phyloP scores from a whole-genome alignment of 2,113 vertebrate species.

The Pituophis catenifer region DNA sequence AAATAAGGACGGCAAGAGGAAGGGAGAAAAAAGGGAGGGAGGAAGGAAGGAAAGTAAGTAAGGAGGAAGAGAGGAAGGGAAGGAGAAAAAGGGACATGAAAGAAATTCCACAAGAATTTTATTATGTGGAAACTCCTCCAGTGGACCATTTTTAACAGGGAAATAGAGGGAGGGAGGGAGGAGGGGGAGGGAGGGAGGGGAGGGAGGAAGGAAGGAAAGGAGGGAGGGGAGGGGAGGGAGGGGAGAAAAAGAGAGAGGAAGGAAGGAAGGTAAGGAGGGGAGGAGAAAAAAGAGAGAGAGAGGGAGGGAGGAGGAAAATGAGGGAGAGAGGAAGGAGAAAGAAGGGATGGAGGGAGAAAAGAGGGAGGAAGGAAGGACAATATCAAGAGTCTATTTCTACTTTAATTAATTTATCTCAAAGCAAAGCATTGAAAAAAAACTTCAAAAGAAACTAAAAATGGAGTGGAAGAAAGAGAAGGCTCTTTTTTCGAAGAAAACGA shows the following conservation, averaged over 20 bases:
- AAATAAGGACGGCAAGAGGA: too few relatives aligned
- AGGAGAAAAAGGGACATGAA: neutral
- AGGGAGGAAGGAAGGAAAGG: rapidly evolving
- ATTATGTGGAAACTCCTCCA: neutral
- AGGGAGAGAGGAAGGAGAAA: neutral
- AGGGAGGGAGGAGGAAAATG: neutral
- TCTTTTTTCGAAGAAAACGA: neutral
- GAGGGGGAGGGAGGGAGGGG: neutral
- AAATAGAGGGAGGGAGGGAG: neutral
- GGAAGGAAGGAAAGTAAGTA: too few relatives aligned
- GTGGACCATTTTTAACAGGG: neutral
- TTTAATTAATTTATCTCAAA: neutral
- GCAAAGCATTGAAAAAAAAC: neutral
- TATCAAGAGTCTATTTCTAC: neutral
- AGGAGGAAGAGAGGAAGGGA: too few relatives aligned
- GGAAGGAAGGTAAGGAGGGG: rapidly evolving
- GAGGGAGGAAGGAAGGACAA: neutral
- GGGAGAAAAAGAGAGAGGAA: too few relatives aligned
- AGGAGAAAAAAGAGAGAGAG: neutral
- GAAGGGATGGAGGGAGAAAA: neutral
- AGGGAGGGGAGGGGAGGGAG: too few relatives aligned
- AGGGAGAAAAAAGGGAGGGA: too few relatives aligned
- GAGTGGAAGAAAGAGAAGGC: neutral
- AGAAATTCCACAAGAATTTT: neutral
- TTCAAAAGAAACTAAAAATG: neutral